phyloP scores from a whole-genome alignment of 2,797 vertebrate species.

The Spheniscus humboldti region DNA sequence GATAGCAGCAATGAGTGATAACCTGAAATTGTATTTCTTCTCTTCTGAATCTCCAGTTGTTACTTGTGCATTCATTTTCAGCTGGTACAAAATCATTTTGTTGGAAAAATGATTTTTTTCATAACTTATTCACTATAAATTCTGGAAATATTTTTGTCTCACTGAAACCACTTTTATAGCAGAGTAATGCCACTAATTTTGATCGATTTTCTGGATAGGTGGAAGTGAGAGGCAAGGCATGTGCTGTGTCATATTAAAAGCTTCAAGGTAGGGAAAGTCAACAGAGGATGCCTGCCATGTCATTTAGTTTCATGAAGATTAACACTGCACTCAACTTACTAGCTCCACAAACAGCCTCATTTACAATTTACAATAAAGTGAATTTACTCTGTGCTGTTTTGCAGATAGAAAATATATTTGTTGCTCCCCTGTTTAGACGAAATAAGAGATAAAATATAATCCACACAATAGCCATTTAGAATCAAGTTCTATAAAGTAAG shows the following conservation, averaged over 20 bases:
- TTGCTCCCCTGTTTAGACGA: not conserved
- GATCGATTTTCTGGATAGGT: not conserved
- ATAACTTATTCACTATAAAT: not conserved
- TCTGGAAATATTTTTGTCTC: not conserved
- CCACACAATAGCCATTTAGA: not conserved
- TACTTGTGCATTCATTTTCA: not conserved
- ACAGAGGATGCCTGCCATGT: not conserved
- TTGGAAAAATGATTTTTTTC: not conserved
- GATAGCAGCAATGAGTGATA: not conserved
- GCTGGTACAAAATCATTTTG: not conserved
- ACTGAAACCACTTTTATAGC: not conserved
- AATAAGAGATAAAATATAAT: not conserved
- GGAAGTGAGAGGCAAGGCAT: not conserved
- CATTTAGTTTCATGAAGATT: not conserved
- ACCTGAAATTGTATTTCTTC: not conserved
- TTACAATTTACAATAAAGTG: not conserved
- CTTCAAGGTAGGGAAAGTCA: not conserved
- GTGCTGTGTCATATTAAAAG: not conserved
- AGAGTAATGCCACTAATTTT: not conserved
- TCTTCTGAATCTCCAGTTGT: not conserved
- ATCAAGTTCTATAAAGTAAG: not conserved
- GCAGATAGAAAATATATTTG: not conserved
- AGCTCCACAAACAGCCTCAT: not conserved
- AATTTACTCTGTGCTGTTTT: not conserved
- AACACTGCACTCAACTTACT: not conserved